A percentile compares a stretch with the other conserved stretches of the same genome.
phyloP scores from a whole-genome alignment of 2,113 vertebrate genomes.

The Sterna hirundo region DNA sequence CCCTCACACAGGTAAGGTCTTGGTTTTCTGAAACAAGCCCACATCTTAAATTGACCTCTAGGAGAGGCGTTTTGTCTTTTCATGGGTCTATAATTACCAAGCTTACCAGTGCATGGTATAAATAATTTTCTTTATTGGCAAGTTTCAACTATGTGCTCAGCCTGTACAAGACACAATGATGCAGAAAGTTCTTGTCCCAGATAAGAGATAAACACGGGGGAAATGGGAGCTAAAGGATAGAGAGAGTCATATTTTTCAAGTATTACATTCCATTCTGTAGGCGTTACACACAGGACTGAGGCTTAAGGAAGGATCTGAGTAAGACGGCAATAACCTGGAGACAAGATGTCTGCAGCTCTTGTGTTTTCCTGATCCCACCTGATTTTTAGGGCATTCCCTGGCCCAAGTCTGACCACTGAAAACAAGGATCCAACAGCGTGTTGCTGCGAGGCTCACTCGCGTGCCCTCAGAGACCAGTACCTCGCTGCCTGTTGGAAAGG shows the following conservation, averaged over 20 bases:
- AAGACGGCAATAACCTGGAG: neutral
- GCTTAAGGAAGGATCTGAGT: conserved; percentile 1
- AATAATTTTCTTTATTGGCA: conserved; percentile 63
- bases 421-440: neutral
- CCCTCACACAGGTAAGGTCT: neutral
- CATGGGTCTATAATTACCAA: conserved; percentile 48
- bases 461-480: neutral
- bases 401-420: neutral
- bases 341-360: neutral
- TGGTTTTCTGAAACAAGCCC: conserved; percentile 7
- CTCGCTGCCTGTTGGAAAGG: neutral
- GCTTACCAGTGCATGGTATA: conserved; percentile 44
- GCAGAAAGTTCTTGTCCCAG: conserved; percentile 43
- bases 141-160: conserved; percentile 61
- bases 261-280: conserved; percentile 37
- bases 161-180: conserved; percentile 51
- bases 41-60: neutral
- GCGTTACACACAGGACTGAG: conserved; percentile 14
- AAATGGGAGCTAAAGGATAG: neutral
- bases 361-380: neutral
- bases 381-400: neutral
- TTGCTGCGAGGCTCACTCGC: neutral
- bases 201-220: neutral
- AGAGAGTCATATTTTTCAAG: conserved; percentile 11
- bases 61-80: neutral